Evolutionary conservation across 1,140 invertebrate species (phyloP).

Genomic region (Nymphalis io): DNA sequence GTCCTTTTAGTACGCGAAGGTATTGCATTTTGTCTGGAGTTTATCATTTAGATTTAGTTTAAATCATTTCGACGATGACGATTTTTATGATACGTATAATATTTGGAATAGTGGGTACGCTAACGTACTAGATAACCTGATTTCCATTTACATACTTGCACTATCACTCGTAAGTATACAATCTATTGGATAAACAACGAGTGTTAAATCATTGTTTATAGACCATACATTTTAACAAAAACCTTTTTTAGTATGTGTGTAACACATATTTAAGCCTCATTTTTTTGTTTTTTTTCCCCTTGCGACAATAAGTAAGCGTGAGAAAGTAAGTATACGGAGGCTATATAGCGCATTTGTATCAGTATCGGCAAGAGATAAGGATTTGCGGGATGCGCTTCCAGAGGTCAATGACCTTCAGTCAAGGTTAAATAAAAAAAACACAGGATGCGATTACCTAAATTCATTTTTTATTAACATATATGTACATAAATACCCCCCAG

Average conservation of each 20-base stretch:
- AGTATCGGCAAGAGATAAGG: slow-evolving; percentile 49
- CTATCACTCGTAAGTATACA: slow-evolving; percentile 28
- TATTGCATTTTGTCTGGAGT: neutral
- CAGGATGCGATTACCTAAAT: slow-evolving; percentile 19
- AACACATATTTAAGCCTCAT: neutral
- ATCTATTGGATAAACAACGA: slow-evolving; percentile 19
- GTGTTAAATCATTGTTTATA: slow-evolving; percentile 9
- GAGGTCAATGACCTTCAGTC: slow-evolving; percentile 54
- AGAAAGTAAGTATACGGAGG: slow-evolving; percentile 6
- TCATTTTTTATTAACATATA: neutral
- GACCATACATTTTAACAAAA: neutral
- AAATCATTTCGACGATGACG: neutral
- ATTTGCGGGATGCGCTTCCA: slow-evolving; percentile 62
- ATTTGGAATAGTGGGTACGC: slow-evolving; percentile 21
- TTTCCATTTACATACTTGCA: slow-evolving; percentile 37
- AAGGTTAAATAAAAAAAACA: slow-evolving; percentile 59
- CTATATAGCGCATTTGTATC: slow-evolving; percentile 20
- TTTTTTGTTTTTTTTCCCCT: slow-evolving; percentile 21
- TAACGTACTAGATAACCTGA: slow-evolving; percentile 38
- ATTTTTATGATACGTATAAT: slow-evolving; percentile 9
- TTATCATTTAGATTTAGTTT: neutral
- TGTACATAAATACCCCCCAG: too few species aligned
- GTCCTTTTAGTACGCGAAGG: slow-evolving; percentile 16
- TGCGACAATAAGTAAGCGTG: neutral
- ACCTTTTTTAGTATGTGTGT: neutral